These are phyloP conservation scores for Hestina assimilis DNA, from an alignment of 1,140 invertebrate genomes.

Conservation along the genomic window DNA sequence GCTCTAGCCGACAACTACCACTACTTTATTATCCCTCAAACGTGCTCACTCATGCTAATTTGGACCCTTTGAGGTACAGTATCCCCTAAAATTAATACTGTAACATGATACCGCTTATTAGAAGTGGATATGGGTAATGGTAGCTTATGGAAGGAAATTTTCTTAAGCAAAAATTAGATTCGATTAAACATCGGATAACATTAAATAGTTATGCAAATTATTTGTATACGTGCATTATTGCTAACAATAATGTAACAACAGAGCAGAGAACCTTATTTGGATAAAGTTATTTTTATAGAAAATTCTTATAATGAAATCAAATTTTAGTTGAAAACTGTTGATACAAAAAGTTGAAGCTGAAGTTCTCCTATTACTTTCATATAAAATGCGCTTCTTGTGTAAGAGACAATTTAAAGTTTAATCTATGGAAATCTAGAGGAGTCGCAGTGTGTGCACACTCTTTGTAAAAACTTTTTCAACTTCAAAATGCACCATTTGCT, in stretches of 20 bases:
- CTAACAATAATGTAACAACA: too few relatives aligned
- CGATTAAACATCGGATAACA: not conserved
- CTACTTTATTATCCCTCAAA: conserved; percentile 68
- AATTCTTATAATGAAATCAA: not conserved
- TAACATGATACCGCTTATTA: conserved; percentile 36
- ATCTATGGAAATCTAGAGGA: conserved; percentile 26
- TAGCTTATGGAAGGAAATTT: conserved; percentile 20
- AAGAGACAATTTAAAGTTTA: conserved; percentile 28
- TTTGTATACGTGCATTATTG: too few relatives aligned
- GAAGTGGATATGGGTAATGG: conserved; percentile 35
- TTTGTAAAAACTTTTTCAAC: conserved; percentile 33
- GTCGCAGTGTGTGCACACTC: conserved; percentile 24
- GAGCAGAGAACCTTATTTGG: too few relatives aligned
- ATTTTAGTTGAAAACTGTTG: conserved; percentile 8
- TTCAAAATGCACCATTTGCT: conserved; percentile 57
- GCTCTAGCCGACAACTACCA: conserved; percentile 54
- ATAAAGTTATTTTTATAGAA: not conserved
- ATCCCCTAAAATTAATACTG: conserved; percentile 30
- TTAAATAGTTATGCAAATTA: conserved; percentile 4
- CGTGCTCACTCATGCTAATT: conserved; percentile 68
- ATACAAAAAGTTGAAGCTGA: conserved; percentile 4
- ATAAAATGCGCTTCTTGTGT: conserved; percentile 14
- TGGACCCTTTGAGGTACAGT: conserved; percentile 61
- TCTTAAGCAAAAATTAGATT: not conserved
- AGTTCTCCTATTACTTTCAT: conserved; percentile 14